phyloP scores from a whole-genome alignment of 2,888 invertebrate genomes.

The Didymodactylos carnosus region DNA sequence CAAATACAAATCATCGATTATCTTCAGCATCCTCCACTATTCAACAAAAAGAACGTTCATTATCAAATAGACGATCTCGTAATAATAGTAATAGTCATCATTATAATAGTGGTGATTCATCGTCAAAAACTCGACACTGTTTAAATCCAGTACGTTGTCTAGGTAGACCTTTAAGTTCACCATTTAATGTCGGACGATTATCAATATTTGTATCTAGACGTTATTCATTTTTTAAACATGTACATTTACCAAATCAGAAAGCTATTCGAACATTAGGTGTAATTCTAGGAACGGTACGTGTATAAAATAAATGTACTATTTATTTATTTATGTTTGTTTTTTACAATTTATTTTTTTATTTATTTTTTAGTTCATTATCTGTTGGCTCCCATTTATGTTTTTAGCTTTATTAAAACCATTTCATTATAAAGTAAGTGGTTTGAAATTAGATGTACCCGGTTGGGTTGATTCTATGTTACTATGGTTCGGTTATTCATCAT shows the following conservation, averaged over 20 bases:
- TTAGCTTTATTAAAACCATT: conserved; percentile 52
- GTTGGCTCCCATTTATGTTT: conserved; percentile 88
- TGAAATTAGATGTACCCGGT: conserved; percentile 17
- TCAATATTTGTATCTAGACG: background rate
- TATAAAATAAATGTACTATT: too few species aligned
- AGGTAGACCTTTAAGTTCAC: background rate
- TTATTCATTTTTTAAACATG: background rate
- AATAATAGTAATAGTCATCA: too few species aligned
- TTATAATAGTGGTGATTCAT: too few species aligned
- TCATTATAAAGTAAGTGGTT: conserved; percentile 17
- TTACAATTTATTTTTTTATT: too few species aligned
- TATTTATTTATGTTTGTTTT: too few species aligned
- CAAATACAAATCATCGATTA: background rate
- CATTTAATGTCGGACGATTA: background rate
- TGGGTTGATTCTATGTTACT: conserved; percentile 24
- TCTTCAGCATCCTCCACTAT: background rate
- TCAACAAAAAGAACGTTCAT: background rate
- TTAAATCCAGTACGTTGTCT: background rate
- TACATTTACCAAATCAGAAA: conserved; percentile 47
- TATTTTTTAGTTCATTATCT: conserved; percentile 73
- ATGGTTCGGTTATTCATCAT: conserved; percentile 64
- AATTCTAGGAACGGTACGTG: conserved; percentile 70
- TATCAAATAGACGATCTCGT: too few species aligned
- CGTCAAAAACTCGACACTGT: too few species aligned
- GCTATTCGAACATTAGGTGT: conserved; percentile 88